Evolutionary conservation across 2,113 vertebrate species (phyloP).

Genomic region (Cyprinodon variegatus): DNA sequence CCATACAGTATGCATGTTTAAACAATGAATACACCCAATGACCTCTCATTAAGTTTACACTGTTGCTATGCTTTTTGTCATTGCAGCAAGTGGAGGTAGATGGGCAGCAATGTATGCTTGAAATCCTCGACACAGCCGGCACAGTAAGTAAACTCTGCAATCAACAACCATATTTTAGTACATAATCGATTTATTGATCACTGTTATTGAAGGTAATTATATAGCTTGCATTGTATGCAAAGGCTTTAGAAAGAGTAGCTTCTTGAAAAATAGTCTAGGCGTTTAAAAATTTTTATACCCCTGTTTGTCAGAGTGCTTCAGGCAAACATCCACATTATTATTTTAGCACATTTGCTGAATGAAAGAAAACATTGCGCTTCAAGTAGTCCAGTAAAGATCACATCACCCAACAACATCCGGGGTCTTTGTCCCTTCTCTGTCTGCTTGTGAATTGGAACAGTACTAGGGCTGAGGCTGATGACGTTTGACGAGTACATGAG

Average conservation of each 20-base stretch:
- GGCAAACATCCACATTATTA: background rate
- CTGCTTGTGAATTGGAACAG: no score
- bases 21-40: background rate
- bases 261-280: background rate
- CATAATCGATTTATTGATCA: conserved; percentile 8
- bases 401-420: no score
- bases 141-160: conserved; percentile 85
- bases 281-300: background rate
- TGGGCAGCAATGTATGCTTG: conserved; percentile 98
- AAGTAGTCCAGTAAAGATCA: no score
- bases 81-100: conserved; percentile 98
- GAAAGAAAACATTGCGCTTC: no score
- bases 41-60: conserved; percentile 17
- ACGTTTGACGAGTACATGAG: no score
- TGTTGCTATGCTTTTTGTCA: conserved; percentile 14
- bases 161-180: background rate
- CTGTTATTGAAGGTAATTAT: background rate
- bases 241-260: background rate
- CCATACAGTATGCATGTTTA: background rate
- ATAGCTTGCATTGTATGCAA: background rate
- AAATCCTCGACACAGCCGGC: conserved; percentile 98
- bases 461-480: no score
- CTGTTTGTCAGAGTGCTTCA: background rate
- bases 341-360: no score
- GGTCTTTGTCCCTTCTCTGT: no score